phyloP scores from a whole-genome alignment of 37 sponge, comb jelly and placozoan genomes.

The Diacarnus erythraeanus region DNA sequence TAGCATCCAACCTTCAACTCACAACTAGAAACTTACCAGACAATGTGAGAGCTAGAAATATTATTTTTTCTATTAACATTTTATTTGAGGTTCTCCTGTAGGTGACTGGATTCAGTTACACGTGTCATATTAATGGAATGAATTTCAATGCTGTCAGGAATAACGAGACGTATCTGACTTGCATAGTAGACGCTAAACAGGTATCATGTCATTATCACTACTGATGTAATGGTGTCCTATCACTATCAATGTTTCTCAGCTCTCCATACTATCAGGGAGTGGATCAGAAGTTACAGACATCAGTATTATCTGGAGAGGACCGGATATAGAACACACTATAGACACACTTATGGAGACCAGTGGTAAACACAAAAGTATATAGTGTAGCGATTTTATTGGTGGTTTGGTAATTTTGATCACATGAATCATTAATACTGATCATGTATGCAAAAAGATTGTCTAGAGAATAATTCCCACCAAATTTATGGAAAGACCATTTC shows the following conservation, averaged over 20 bases:
- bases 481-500: too few relatives aligned
- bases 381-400: not conserved
- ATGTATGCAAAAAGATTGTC: too few relatives aligned
- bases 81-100: too few relatives aligned
- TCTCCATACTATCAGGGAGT: not conserved
- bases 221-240: not conserved
- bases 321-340: not conserved
- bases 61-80: too few relatives aligned
- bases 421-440: not conserved
- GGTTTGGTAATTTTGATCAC: too few relatives aligned
- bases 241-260: not conserved
- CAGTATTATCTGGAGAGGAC: not conserved
- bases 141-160: not conserved
- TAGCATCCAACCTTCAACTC: conserved; percentile 9
- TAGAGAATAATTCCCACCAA: too few relatives aligned
- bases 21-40: conserved; percentile 44
- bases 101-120: conserved; percentile 32
- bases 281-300: not conserved
- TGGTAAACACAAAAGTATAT: not conserved
- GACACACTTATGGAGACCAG: not conserved
- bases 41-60: conserved; percentile 17
- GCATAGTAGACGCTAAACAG: conserved; percentile 2
- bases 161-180: conserved; percentile 22
- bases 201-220: not conserved
- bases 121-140: not conserved